Evolutionary conservation across 1,140 invertebrate species (phyloP).

Genomic region (Drosophila kanapiae): DNA sequence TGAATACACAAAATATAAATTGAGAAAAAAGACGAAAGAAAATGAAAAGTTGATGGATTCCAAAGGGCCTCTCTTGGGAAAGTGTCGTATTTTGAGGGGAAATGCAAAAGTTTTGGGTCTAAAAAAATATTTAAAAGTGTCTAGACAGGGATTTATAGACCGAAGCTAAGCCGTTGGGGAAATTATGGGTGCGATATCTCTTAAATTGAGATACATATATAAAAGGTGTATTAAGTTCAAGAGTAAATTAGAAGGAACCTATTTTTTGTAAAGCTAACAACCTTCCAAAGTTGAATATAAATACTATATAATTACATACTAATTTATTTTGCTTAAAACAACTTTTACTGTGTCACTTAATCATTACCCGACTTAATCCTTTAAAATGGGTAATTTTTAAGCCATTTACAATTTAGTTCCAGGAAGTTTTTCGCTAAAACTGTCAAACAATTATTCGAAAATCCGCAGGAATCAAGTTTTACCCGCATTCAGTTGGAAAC

Average conservation of each 20-base stretch:
- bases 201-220: not conserved
- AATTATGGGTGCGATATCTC: not conserved
- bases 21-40: slow-evolving; percentile 25
- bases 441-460: slow-evolving; percentile 1
- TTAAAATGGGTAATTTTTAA: not conserved
- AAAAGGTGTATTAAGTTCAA: not conserved
- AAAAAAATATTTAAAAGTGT: slow-evolving; percentile 16
- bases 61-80: not conserved
- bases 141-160: slow-evolving; percentile 37
- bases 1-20: slow-evolving; percentile 36
- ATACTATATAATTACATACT: too few species aligned
- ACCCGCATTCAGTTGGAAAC: not conserved
- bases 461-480: slow-evolving; percentile 13
- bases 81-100: not conserved
- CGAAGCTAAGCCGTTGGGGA: not conserved
- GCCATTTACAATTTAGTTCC: not conserved
- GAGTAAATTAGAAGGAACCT: not conserved
- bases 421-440: not conserved
- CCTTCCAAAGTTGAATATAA: not conserved
- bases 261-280: too few species aligned
- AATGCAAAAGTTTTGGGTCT: slow-evolving; percentile 16
- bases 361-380: not conserved
- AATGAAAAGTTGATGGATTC: slow-evolving; percentile 41
- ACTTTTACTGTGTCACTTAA: not conserved
- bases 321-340: too few species aligned